Percentiles rank a stretch among this genome's conserved stretches.
phyloP scores from a whole-genome alignment of 2,888 invertebrate genomes.

The Brenthis hecate region DNA sequence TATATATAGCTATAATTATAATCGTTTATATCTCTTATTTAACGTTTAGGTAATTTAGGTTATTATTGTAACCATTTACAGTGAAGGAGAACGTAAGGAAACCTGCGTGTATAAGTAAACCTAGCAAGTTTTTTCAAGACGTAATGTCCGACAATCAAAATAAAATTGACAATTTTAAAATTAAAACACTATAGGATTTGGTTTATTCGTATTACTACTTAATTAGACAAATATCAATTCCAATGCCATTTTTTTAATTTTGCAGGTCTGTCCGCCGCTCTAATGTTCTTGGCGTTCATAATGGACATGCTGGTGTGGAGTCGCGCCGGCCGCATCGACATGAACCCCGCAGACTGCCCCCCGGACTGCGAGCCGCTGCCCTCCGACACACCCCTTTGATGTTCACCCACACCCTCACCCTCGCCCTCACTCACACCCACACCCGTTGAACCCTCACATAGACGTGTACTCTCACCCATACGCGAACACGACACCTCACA shows the following conservation, averaged over 20 bases:
- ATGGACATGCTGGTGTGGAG: constrained; percentile 95
- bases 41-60: too few relatives aligned
- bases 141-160: too few relatives aligned
- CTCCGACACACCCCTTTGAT: constrained; percentile 71
- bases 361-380: constrained; percentile 39
- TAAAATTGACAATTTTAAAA: too few relatives aligned
- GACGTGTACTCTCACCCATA: neutral
- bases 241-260: neutral
- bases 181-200: too few relatives aligned
- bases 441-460: neutral
- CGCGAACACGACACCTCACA: neutral
- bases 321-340: constrained; percentile 91
- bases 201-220: neutral
- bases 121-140: too few relatives aligned
- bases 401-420: neutral
- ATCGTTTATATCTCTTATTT: too few relatives aligned
- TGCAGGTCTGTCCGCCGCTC: constrained; percentile 91
- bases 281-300: constrained; percentile 93
- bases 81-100: too few relatives aligned
- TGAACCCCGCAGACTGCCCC: constrained; percentile 76
- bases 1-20: too few relatives aligned
- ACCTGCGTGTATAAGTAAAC: too few relatives aligned
- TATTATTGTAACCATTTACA: too few relatives aligned
- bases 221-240: neutral
- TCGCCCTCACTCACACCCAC: neutral